Conservation (phyloP, 23 tunicate species). For the Ciona savignyi region DNA sequence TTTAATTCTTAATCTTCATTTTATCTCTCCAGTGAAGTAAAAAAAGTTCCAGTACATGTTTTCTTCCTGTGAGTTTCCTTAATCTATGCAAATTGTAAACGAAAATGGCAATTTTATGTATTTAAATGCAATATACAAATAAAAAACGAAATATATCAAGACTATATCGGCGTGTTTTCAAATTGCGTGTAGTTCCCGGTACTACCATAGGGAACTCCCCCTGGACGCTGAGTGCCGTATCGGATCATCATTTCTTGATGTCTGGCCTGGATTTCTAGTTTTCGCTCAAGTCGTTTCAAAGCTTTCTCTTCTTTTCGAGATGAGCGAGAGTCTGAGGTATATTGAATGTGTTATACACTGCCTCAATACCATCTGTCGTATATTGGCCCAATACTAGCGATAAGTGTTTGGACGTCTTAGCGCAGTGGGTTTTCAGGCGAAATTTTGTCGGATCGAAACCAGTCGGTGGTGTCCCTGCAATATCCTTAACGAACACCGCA, state of each 20-base stretch:
- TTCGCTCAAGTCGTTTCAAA: constrained; percentile 18
- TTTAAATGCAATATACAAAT: neutral
- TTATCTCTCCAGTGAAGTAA: constrained; percentile 53
- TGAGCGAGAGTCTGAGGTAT: neutral
- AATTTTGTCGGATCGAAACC: no score
- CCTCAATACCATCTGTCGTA: no score
- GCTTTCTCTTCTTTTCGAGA: neutral
- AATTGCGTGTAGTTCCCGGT: constrained; percentile 20
- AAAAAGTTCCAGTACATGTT: constrained; percentile 55
- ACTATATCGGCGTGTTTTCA: constrained; percentile 16
- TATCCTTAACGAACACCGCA: no score
- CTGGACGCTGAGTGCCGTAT: constrained; percentile 27
- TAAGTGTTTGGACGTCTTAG: no score
- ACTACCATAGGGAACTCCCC: constrained; percentile 13
- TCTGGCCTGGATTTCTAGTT: constrained; percentile 24
- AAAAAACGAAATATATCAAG: neutral
- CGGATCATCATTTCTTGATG: constrained; percentile 29
- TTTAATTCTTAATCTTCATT: no score
- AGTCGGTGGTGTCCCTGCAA: no score
- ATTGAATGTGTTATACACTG: no score
- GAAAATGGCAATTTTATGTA: constrained; percentile 41
- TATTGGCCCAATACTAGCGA: no score
- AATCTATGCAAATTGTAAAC: neutral
- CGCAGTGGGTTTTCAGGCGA: no score
- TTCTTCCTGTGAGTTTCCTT: neutral